Base-by-base conservation (phyloP, 2,797 vertebrate genomes). In the Ctenosaura bakeri region DNA sequence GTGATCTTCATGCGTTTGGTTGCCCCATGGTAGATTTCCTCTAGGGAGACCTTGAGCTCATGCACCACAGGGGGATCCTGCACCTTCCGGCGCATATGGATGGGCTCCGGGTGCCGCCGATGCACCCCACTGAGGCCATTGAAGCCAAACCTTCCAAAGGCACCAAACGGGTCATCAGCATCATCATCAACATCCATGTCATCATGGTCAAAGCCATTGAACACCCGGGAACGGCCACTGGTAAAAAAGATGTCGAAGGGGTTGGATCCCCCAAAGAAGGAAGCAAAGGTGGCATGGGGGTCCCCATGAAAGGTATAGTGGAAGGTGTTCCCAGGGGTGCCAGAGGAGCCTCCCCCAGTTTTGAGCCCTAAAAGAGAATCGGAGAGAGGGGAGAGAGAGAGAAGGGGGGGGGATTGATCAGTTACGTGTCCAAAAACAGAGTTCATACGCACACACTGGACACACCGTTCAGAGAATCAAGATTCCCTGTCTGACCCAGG, bases 1-100 rank as follows among this genome's bases (percentile, higher is more conserved):
- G 99, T 99, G 96, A 99, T 99, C 97, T 99, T 99, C 99, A 99
- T 99, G 87, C 98, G 98, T 95, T 99, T 99, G 87, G 99, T 99
- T 95, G 98, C 99, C 86, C 99, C 98, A 0, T 99, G 99, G 97
- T 99, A 99, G 96, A 99, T 98, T 96, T 99, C 99, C 96, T 99
- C 99, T 95, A 99, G 97, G 56, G 99, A 99, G 91, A 99, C 99
- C 94, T 98, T 98, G 91, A 99, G 98, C 97, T 99, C 99, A 0
- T 99, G 99, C 88, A 99, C 98, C 92, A 99, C 98, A 0, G 98
- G 99, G 0, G 99, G 98, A 94, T 99, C 99, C 96, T 99, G 99
- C 16, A 98, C 96, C 94, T 98, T 98, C 91, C 98, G 98, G 82
- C 98, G 97, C 0, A 97, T 96, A 80, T 98, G 97, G 89, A 98